Base-by-base conservation (phyloP, 2,797 vertebrate genomes). In the Thalassophryne amazonica region DNA sequence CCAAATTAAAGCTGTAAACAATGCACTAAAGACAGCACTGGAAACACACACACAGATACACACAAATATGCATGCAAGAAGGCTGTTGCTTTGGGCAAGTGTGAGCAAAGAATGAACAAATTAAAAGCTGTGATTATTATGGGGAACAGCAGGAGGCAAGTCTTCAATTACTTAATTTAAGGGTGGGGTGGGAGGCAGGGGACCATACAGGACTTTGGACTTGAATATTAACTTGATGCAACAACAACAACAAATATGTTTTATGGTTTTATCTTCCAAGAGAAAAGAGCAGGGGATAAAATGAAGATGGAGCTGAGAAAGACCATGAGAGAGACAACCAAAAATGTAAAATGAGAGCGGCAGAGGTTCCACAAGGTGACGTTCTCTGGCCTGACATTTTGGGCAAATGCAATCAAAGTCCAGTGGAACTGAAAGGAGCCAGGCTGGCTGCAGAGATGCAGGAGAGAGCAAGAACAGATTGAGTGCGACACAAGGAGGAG, bases 401-500 rank as follows among this genome's bases (percentile, higher is more conserved):
- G 53, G 60, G 66, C 69, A 24, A 64, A 65, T 13, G 46, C 57
- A 83, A 84, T 81, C 70, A 75, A 78, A 76, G 56, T 61, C 60
- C 51, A 45, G 20, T 53, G 60, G 60, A 67, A 59, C 50, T 60
- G 69, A 81, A 83, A 81, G 40, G 64, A 81, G 42, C 60, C 64
- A 39, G 66, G 38, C 59, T 46, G 35, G 17, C 36, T 28, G 22
- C 30, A 64, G 43, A 75, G 59, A 67, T 71, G 74, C 60, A 23
- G 45, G 48, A 65, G 53, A 69, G 42, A 62, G 24, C 64, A 55
- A 67, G 68, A 78, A 68, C 69, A 84, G 78, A 86, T 74, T 78
- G 69, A 80, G 61, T 54, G 73, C 13, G 73, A 76, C 78, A 78
- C 75, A 35, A 49, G 48, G 36, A 54, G 71, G 64, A 73, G 64